These are phyloP conservation scores for Brachionus plicatilis DNA, from an alignment of 1,140 invertebrate species.

Conservation along the genomic window DNA sequence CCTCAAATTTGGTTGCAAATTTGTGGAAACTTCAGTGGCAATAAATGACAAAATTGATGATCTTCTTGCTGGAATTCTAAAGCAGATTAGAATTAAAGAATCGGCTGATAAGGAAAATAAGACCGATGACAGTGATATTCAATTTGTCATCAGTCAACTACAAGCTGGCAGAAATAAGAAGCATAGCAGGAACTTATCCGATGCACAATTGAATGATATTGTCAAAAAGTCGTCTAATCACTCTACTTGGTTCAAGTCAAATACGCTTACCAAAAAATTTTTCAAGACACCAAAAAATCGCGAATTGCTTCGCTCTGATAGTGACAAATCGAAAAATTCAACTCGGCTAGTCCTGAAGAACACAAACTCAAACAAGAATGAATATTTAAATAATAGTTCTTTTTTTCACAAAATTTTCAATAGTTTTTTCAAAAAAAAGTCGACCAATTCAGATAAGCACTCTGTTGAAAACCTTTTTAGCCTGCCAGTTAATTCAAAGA, in stretches of 20 bases:
- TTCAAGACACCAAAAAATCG: not conserved
- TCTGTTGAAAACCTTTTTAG: constrained; percentile 29
- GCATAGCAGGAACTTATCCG: not conserved
- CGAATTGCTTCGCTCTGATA: not conserved
- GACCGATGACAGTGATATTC: not conserved
- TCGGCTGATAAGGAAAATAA: not conserved
- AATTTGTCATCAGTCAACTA: not conserved
- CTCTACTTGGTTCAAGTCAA: constrained; percentile 15
- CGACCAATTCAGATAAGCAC: not conserved
- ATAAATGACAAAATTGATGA: constrained; percentile 40
- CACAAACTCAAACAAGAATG: not conserved
- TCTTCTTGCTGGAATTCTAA: constrained; percentile 36
- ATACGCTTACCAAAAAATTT: not conserved
- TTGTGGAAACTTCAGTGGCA: constrained; percentile 40
- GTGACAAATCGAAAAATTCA: constrained; percentile 22
- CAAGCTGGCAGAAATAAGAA: not conserved
- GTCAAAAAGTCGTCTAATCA: not conserved
- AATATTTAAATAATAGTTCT: not conserved
- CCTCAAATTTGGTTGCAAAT: not conserved
- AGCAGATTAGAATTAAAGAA: constrained; percentile 39
- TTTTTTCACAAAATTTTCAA: constrained; percentile 20
- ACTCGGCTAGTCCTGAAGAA: not conserved
- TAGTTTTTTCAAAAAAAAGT: constrained; percentile 24
- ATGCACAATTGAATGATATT: constrained; percentile 9
- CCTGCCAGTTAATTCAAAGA: not conserved